Conservation (phyloP, 2,797 vertebrate species). For the Sternotherus odoratus region DNA sequence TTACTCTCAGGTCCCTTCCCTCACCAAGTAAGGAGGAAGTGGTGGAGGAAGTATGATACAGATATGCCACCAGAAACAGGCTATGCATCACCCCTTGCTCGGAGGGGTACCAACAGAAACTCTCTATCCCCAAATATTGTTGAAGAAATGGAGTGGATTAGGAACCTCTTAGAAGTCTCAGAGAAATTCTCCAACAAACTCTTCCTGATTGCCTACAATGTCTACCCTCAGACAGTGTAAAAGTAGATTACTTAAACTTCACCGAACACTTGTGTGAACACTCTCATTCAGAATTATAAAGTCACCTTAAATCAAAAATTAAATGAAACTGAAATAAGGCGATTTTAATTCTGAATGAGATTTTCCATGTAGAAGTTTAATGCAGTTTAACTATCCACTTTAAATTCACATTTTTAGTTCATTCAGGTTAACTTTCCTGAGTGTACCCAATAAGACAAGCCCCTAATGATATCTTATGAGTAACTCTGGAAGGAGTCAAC, state of each 20-base stretch:
- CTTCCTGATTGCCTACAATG: accelerated
- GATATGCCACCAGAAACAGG: accelerated
- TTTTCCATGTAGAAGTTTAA: background rate
- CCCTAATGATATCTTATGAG: background rate
- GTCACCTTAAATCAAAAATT: background rate
- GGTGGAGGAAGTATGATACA: background rate
- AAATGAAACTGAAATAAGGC: background rate
- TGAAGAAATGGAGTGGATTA: background rate
- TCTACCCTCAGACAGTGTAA: background rate
- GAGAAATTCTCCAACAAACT: background rate
- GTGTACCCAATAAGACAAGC: background rate
- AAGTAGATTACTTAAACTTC: background rate
- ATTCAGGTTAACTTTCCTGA: background rate
- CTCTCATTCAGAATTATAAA: background rate
- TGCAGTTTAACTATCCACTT: background rate
- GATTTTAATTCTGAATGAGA: background rate
- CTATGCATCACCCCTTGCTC: background rate
- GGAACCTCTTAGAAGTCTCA: accelerated
- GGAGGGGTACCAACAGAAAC: background rate
- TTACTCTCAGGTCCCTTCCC: background rate
- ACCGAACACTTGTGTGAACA: background rate
- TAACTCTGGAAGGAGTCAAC: background rate
- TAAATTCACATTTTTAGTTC: background rate
- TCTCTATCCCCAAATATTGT: accelerated
- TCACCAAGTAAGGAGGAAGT: accelerated